These are phyloP conservation scores for Hepsetus odoe DNA, from an alignment of 2,113 vertebrate genomes.

Conservation along the genomic window DNA sequence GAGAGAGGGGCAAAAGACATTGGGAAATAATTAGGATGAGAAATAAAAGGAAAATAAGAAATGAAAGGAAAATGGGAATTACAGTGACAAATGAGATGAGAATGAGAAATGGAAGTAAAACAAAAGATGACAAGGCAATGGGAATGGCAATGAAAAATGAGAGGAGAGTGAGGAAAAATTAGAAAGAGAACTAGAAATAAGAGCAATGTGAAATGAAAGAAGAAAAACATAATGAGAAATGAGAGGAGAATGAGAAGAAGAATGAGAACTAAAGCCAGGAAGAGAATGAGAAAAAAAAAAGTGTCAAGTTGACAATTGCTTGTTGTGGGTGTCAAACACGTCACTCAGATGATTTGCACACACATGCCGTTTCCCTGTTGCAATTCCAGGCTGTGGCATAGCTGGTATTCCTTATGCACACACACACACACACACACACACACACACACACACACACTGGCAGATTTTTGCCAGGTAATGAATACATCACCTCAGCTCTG, in stretches of 20 bases:
- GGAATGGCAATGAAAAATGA: too few relatives aligned
- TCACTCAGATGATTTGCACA: constrained; percentile 9
- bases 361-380: neutral
- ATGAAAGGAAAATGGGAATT: too few relatives aligned
- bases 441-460: constrained; percentile 4
- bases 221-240: neutral
- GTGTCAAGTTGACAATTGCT: neutral
- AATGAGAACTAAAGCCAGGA: neutral
- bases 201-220: too few relatives aligned
- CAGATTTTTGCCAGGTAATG: neutral
- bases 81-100: neutral
- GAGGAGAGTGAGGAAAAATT: too few relatives aligned
- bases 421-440: neutral
- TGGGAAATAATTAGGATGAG: too few relatives aligned
- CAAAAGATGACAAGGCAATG: too few relatives aligned
- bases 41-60: too few relatives aligned
- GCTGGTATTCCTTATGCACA: neutral
- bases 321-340: neutral
- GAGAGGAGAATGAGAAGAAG: neutral
- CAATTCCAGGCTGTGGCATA: neutral
- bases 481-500: neutral
- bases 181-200: too few relatives aligned
- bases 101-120: neutral
- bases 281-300: too few relatives aligned
- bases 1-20: too few relatives aligned